Evolutionary conservation across 2,797 vertebrate genomes (phyloP).

Genomic region (Syngnathus acus): DNA sequence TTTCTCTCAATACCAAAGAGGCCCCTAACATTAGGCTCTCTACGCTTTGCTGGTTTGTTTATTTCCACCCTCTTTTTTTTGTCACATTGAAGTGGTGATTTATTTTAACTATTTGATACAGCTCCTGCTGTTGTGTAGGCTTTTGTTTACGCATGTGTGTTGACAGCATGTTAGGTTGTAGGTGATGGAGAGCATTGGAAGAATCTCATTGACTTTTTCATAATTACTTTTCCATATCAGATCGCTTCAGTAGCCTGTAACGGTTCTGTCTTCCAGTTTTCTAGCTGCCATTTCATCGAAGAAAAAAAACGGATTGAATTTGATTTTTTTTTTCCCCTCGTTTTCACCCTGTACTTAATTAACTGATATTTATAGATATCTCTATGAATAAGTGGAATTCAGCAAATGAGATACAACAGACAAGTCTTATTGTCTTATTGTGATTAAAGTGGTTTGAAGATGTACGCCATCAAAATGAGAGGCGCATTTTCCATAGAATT

Average conservation of each 20-base stretch:
- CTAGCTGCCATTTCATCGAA: constrained; percentile 10
- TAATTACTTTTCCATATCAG: constrained; percentile 23
- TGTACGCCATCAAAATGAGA: neutral
- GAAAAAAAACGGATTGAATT: neutral
- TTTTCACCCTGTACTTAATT: neutral
- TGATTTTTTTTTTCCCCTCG: neutral
- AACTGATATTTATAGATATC: neutral
- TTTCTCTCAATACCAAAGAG: constrained; percentile 70
- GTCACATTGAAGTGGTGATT: constrained; percentile 46
- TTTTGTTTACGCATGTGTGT: constrained; percentile 23
- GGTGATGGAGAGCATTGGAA: constrained; percentile 24
- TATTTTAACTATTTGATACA: constrained; percentile 33
- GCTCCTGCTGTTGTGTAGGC: constrained; percentile 41
- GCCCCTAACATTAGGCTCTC: constrained; percentile 56
- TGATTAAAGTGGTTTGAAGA: neutral
- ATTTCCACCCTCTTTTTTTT: constrained; percentile 50
- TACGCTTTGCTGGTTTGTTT: constrained; percentile 63
- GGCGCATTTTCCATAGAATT: neutral
- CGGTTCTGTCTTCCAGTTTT: neutral
- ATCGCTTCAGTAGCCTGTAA: constrained; percentile 14
- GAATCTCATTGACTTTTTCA: constrained; percentile 22
- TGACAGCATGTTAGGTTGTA: constrained; percentile 32
- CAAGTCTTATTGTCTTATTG: neutral
- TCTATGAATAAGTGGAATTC: neutral
- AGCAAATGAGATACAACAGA: neutral